Percentiles rank a stretch among this genome's conserved stretches.
These are phyloP conservation scores for Pycnonotus jocosus DNA, from an alignment of 2,113 vertebrate genomes.

Conservation along the genomic window DNA sequence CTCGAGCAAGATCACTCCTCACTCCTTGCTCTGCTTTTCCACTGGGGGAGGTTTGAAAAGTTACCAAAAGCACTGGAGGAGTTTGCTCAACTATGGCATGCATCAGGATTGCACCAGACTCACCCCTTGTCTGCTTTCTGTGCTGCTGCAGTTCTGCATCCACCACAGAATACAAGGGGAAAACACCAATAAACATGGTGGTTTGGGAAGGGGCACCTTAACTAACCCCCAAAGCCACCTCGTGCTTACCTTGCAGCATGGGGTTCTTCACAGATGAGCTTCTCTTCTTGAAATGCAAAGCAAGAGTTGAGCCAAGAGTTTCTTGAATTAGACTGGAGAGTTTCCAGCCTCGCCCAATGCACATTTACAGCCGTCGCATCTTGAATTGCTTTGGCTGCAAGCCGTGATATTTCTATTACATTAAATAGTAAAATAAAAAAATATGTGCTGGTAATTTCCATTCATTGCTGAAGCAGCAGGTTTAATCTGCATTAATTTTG, in stretches of 20 bases:
- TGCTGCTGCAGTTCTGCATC: neutral
- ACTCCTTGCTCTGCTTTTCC: neutral
- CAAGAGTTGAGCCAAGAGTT: neutral
- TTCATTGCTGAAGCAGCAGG: neutral
- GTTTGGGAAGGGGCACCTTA: neutral
- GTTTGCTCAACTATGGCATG: neutral
- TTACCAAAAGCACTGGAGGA: neutral
- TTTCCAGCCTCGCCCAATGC: neutral
- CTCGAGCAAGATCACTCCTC: neutral
- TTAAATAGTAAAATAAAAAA: neutral
- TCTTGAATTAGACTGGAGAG: neutral
- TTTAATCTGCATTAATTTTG: neutral
- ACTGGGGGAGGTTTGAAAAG: neutral
- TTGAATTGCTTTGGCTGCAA: neutral
- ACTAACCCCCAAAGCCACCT: neutral
- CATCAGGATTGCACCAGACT: neutral
- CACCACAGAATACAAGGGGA: rapidly evolving
- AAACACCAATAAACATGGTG: rapidly evolving
- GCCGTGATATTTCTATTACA: neutral
- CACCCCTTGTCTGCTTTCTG: neutral
- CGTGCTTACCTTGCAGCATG: neutral
- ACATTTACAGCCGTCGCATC: neutral
- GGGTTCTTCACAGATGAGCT: neutral
- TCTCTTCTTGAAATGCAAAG: neutral
- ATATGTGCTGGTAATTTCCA: neutral